A percentile compares a stretch with the other conserved stretches of the same genome.
These are phyloP conservation scores for Amphipyra berbera DNA, from an alignment of 2,888 invertebrate species.

Conservation along the genomic window DNA sequence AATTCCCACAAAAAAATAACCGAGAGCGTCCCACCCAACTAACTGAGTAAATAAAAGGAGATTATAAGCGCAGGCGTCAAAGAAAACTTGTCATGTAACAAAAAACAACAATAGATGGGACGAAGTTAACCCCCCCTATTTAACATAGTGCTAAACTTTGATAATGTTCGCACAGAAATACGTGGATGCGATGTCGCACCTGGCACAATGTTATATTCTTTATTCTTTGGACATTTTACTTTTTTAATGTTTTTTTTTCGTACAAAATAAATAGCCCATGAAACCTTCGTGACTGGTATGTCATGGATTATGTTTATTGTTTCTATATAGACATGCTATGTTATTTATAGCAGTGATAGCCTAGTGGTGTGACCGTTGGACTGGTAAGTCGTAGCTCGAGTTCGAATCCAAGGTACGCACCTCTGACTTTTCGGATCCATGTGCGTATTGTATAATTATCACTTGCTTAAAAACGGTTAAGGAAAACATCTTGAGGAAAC, in stretches of 20 bases:
- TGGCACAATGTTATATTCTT: conserved; percentile 34
- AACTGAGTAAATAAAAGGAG: conserved; percentile 55
- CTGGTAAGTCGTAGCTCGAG: too few relatives aligned
- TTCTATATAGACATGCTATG: too few relatives aligned
- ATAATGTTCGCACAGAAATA: conserved; percentile 41
- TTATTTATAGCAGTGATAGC: too few relatives aligned
- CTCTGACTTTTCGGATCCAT: too few relatives aligned
- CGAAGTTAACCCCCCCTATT: conserved; percentile 48
- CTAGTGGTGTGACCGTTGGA: too few relatives aligned
- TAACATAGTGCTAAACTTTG: conserved; percentile 39
- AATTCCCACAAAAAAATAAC: conserved; percentile 23
- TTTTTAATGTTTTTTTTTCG: conserved; percentile 12
- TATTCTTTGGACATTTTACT: conserved; percentile 8
- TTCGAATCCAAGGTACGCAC: too few relatives aligned
- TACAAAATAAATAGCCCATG: conserved; percentile 28
- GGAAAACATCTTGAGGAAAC: too few relatives aligned
- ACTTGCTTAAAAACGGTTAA: too few relatives aligned
- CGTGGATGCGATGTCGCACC: conserved; percentile 25
- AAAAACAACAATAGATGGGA: conserved; percentile 50
- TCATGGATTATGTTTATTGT: too few relatives aligned
- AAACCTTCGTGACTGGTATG: conserved; percentile 29
- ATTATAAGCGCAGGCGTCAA: conserved; percentile 54
- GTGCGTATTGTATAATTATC: too few relatives aligned
- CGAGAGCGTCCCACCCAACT: conserved; percentile 14
- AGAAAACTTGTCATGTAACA: conserved; percentile 40